Conservation (phyloP, 2,113 vertebrate species). For the Stegostoma tigrinum region DNA sequence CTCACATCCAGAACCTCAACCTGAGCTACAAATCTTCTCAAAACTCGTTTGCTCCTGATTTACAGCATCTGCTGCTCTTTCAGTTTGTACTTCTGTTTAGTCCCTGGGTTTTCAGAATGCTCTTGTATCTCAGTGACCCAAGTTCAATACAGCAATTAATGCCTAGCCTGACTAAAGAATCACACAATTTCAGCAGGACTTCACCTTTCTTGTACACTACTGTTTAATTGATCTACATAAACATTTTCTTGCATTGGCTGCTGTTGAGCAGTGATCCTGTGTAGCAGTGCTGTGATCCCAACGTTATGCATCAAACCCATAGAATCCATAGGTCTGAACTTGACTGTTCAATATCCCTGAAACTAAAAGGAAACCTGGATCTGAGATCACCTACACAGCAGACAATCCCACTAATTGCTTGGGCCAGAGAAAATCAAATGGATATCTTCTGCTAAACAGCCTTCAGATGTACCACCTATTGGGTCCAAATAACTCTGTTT, state of each 20-base stretch:
- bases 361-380: not conserved
- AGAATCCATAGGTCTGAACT: not conserved
- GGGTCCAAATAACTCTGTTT: not conserved
- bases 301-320: not conserved
- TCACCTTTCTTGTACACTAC: not conserved
- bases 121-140: not conserved
- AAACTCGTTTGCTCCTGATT: no score
- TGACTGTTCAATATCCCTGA: no score
- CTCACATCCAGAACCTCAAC: no score
- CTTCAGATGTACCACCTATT: not conserved
- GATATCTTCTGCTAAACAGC: not conserved
- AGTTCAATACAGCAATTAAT: not conserved
- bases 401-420: not conserved
- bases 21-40: no score
- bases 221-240: not conserved
- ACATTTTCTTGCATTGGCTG: not conserved
- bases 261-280: not conserved
- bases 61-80: no score
- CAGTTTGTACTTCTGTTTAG: no score
- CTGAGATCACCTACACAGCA: not conserved
- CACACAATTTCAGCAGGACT: not conserved
- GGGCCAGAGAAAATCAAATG: not conserved
- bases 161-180: not conserved
- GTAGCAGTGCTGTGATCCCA: no score
- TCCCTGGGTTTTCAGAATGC: not conserved